These are phyloP conservation scores for Helogale parvula DNA, from an alignment of 2,113 vertebrate species.

Conservation along the genomic window DNA sequence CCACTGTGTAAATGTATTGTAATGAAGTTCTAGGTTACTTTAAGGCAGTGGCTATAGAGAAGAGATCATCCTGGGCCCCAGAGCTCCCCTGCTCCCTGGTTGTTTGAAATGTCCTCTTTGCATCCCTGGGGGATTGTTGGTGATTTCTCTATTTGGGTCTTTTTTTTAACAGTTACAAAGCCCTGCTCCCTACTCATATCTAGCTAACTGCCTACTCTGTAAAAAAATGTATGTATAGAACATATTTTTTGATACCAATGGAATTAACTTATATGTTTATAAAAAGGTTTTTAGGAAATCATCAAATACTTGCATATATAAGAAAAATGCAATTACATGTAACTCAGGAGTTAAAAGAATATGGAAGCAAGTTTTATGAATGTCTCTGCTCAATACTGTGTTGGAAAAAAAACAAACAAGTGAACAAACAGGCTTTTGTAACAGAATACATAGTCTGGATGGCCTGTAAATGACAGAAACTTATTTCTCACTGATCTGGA, in stretches of 20 bases:
- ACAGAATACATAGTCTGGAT: background rate
- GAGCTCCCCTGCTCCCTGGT: background rate
- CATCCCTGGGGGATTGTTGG: background rate
- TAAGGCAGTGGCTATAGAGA: background rate
- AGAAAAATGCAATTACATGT: background rate
- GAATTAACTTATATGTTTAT: background rate
- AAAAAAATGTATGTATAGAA: background rate
- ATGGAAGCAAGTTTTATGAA: background rate
- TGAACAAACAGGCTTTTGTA: background rate
- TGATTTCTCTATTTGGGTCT: background rate
- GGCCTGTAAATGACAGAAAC: background rate
- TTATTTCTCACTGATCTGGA: background rate
- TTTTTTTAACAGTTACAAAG: background rate
- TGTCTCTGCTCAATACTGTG: background rate
- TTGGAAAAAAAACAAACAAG: background rate
- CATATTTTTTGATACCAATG: background rate
- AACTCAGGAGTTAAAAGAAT: background rate
- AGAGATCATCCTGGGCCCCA: background rate
- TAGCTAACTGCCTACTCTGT: background rate
- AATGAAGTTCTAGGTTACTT: background rate
- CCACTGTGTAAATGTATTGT: background rate
- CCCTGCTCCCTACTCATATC: background rate
- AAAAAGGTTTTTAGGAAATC: background rate
- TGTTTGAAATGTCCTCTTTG: background rate
- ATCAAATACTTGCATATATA: background rate